A percentile compares a stretch with the other conserved stretches of the same genome.
phyloP scores from a whole-genome alignment of 2,797 vertebrate genomes.

The Ctenochaetus hawaiiensis region DNA sequence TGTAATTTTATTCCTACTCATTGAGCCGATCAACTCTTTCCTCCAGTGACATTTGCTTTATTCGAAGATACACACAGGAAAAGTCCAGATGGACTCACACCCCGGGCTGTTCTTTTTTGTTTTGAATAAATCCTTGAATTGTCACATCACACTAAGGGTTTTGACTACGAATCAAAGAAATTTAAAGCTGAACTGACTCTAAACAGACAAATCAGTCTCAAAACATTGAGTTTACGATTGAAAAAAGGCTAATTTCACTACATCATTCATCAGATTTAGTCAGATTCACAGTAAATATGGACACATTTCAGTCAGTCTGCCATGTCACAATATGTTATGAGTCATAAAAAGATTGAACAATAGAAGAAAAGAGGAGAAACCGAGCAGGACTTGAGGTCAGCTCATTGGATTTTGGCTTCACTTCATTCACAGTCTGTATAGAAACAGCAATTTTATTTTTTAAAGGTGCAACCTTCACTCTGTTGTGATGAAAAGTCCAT shows the following conservation, averaged over 20 bases:
- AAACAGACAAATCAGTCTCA: neutral
- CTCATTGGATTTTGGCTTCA: conserved; percentile 43
- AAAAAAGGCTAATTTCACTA: neutral
- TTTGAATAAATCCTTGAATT: neutral
- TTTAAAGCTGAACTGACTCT: neutral
- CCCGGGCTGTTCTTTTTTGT: conserved; percentile 1
- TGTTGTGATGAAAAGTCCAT: conserved; percentile 7
- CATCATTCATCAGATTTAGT: neutral
- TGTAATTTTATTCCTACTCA: conserved; percentile 27
- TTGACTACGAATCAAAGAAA: neutral
- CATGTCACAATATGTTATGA: neutral
- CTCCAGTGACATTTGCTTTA: conserved; percentile 20
- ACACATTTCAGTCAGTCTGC: neutral
- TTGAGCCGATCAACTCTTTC: conserved; percentile 22
- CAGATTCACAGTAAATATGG: neutral
- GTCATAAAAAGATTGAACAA: neutral
- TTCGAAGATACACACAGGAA: conserved; percentile 19
- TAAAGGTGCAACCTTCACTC: conserved; percentile 43
- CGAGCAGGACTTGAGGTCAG: conserved; percentile 36
- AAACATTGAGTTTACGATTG: neutral
- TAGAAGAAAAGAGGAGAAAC: neutral
- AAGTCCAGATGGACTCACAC: conserved; percentile 1
- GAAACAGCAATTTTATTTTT: conserved; percentile 18
- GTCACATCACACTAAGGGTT: conserved; percentile 1
- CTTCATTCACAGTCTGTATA: conserved; percentile 38